Evolutionary conservation across 2,888 invertebrate genomes (phyloP).

Genomic region (Pachymerium ferrugineum): DNA sequence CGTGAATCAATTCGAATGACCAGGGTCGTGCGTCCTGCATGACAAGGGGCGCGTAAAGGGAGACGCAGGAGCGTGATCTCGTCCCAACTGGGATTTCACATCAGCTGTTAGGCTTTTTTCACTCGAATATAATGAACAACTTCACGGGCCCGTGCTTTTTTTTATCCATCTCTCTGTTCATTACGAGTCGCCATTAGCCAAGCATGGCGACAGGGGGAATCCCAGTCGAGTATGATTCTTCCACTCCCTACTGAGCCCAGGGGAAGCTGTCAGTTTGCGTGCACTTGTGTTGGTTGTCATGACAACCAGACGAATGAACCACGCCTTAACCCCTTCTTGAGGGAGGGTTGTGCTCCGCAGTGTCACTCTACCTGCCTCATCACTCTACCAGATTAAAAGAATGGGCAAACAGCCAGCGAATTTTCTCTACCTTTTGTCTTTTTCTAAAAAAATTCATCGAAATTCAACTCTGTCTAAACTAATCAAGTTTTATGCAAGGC

Average conservation of each 20-base stretch:
- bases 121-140: background rate
- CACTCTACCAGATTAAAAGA: background rate
- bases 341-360: background rate
- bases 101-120: background rate
- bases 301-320: background rate
- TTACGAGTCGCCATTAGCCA: background rate
- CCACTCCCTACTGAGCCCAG: background rate
- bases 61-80: background rate
- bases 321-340: conserved; percentile 3
- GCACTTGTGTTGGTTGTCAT: background rate
- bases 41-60: background rate
- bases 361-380: background rate
- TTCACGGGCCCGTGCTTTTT: background rate
- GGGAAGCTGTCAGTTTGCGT: background rate
- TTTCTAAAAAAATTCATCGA: background rate
- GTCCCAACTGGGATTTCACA: background rate
- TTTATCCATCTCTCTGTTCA: conserved; percentile 1
- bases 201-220: background rate
- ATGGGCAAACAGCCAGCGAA: background rate
- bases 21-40: background rate
- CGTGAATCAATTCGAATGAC: background rate
- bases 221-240: conserved; percentile 13
- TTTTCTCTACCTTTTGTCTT: background rate
- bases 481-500: background rate
- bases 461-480: background rate